These are phyloP conservation scores for Myotis planiceps DNA, from an alignment of 2,797 vertebrate species.

Conservation along the genomic window DNA sequence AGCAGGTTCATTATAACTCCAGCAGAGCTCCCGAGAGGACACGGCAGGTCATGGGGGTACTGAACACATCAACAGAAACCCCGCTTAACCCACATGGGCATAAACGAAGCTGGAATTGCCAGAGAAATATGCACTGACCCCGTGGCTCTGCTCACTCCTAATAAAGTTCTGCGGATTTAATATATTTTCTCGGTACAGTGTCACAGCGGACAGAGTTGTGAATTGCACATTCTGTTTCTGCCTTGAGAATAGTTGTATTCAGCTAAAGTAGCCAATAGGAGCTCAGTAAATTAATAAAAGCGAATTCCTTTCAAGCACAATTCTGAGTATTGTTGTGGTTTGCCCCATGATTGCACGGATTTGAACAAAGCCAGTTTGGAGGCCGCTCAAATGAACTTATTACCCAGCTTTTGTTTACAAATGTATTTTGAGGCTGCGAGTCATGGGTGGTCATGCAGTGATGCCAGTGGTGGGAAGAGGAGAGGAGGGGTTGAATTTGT, in stretches of 20 bases:
- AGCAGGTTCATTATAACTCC: constrained; percentile 53
- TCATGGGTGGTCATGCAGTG: not conserved
- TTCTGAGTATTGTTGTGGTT: constrained; percentile 2
- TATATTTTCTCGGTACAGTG: constrained; percentile 66
- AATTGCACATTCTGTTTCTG: constrained; percentile 62
- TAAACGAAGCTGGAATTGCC: constrained; percentile 6
- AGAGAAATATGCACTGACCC: constrained; percentile 49
- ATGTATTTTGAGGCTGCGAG: not conserved
- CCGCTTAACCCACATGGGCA: not conserved
- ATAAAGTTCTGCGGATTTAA: constrained; percentile 70
- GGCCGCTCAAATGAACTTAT: not conserved
- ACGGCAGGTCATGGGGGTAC: not conserved
- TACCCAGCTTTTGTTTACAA: constrained; percentile 32
- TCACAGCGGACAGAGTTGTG: constrained; percentile 73
- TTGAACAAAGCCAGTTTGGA: constrained; percentile 48
- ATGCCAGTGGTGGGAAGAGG: not conserved
- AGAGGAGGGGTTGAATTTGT: not conserved
- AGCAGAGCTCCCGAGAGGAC: constrained; percentile 55
- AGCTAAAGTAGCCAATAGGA: constrained; percentile 80
- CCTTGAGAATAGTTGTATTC: constrained; percentile 69
- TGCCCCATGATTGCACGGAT: not conserved
- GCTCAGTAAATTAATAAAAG: constrained; percentile 49
- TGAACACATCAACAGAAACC: not conserved
- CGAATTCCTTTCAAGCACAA: constrained; percentile 17
- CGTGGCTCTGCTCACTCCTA: constrained; percentile 50